Evolutionary conservation across 2,888 invertebrate genomes (phyloP).

Genomic region (Schizaphis graminum): DNA sequence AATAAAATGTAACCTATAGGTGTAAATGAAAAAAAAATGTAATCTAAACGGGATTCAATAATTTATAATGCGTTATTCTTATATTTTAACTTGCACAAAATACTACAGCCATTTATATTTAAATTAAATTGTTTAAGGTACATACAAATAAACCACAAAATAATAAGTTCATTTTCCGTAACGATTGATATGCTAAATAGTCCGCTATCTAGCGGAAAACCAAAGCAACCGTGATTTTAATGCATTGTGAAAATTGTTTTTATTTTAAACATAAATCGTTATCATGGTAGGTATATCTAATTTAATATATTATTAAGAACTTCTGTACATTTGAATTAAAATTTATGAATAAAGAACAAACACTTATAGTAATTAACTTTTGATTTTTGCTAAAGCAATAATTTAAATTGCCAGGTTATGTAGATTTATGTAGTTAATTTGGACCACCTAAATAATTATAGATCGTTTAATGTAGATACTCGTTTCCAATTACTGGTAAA

Average conservation of each 20-base stretch:
- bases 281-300: not conserved
- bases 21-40: not conserved
- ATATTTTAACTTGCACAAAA: not conserved
- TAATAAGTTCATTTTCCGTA: not conserved
- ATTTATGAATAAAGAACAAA: not conserved
- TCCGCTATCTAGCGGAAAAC: conserved; percentile 48
- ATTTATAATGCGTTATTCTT: not conserved
- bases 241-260: not conserved
- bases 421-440: not conserved
- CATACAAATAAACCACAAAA: not conserved
- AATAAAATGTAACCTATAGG: not conserved
- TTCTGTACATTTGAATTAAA: not conserved
- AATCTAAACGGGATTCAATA: not conserved
- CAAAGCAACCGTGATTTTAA: not conserved
- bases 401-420: not conserved
- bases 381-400: too few species aligned
- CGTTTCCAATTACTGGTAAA: not conserved
- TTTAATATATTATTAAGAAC: not conserved
- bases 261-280: not conserved
- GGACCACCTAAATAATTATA: not conserved
- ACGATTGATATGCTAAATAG: not conserved
- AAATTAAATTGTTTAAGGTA: not conserved
- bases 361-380: not conserved
- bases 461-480: not conserved
- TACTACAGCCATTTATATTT: not conserved